Evolutionary conservation across 2,888 invertebrate species (phyloP).

Genomic region (Xanthorhoe designata): DNA sequence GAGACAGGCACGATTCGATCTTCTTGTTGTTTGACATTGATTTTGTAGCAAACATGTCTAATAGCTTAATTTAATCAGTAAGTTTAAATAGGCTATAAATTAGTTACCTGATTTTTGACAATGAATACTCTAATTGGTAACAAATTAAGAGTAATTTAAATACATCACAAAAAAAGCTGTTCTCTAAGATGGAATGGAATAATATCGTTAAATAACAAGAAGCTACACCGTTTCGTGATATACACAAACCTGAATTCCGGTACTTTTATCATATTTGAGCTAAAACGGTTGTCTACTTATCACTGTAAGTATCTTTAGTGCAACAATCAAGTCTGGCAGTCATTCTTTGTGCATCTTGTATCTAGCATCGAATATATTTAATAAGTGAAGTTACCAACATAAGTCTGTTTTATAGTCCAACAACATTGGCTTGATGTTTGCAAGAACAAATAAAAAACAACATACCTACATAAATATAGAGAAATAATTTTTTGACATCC

Average conservation of each 20-base stretch:
- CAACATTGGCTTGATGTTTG: too few species aligned
- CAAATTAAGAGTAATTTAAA: not conserved
- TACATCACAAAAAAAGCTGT: not conserved
- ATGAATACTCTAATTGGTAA: not conserved
- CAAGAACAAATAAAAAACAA: too few species aligned
- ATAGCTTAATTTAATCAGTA: too few species aligned
- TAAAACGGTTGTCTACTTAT: conserved; percentile 34
- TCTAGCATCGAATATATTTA: conserved; percentile 49
- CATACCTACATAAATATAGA: too few species aligned
- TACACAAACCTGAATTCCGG: conserved; percentile 27
- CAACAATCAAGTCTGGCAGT: conserved; percentile 49
- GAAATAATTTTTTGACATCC: too few species aligned
- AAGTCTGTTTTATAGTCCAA: too few species aligned
- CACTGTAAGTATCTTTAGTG: conserved; percentile 33
- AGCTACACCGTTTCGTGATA: not conserved
- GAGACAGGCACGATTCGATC: too few species aligned
- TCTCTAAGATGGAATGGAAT: not conserved
- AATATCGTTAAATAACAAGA: not conserved
- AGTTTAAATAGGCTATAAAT: too few species aligned
- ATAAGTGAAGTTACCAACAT: conserved; percentile 39
- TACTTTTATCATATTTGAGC: conserved; percentile 22
- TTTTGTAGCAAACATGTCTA: too few species aligned
- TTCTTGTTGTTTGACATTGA: too few species aligned
- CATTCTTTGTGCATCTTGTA: conserved; percentile 58
- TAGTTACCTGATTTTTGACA: too few species aligned